Percentiles rank a stretch among this genome's conserved stretches.
phyloP scores from a whole-genome alignment of 2,113 vertebrate genomes.

The Paradoxurus hermaphroditus region DNA sequence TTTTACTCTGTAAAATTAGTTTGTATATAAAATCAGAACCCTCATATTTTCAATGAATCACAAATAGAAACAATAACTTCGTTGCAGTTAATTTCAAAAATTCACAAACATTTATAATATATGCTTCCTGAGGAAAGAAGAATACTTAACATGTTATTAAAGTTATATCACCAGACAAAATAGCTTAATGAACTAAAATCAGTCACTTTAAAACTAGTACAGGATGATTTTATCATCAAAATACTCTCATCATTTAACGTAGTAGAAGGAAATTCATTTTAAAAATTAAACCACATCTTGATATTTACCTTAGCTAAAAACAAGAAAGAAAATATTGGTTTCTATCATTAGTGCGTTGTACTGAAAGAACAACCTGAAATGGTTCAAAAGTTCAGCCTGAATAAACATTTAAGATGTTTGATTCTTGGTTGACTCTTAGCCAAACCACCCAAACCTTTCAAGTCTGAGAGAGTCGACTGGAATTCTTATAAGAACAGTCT shows the following conservation, averaged over 20 bases:
- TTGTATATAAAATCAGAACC: neutral
- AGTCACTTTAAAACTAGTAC: neutral
- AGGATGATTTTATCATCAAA: neutral
- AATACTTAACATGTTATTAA: neutral
- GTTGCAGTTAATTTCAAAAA: neutral
- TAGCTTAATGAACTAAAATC: neutral
- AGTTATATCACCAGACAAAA: neutral
- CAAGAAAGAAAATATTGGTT: neutral
- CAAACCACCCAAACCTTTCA: constrained; percentile 56
- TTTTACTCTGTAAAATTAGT: neutral
- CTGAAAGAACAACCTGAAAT: constrained; percentile 13
- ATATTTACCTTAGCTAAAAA: neutral
- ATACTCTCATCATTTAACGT: neutral
- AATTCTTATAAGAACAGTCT: constrained; percentile 28
- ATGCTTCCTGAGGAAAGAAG: neutral
- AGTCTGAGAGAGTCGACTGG: neutral
- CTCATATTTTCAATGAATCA: neutral
- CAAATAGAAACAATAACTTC: neutral
- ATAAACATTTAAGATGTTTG: constrained; percentile 39
- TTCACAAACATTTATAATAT: neutral
- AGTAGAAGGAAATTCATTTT: neutral
- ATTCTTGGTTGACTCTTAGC: neutral
- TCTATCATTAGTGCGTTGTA: neutral
- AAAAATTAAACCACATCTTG: neutral
- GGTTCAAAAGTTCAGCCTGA: constrained; percentile 61